A percentile compares a stretch with the other conserved stretches of the same genome.
Conservation (phyloP, 2,113 vertebrate genomes). For the Tylochromis polylepis region DNA sequence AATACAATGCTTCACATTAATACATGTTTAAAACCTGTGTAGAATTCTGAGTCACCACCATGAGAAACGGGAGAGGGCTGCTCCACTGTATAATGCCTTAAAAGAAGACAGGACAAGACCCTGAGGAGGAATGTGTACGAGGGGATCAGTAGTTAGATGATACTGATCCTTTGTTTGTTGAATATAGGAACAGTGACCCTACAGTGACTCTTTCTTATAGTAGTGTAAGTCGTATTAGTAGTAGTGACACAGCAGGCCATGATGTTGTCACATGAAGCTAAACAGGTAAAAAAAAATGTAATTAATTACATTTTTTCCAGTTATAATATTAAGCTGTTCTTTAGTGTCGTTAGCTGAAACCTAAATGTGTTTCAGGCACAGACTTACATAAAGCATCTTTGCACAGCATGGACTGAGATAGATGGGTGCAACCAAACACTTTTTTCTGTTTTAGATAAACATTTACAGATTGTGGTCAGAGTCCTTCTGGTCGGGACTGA, state of each 20-base stretch:
- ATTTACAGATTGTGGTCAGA: not conserved
- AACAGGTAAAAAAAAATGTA: not conserved
- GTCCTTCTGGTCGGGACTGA: not conserved
- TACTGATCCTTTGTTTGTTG: not conserved
- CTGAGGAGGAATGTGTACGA: not conserved
- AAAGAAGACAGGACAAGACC: not conserved
- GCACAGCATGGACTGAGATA: accelerated
- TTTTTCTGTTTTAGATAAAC: not conserved
- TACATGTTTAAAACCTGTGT: not conserved
- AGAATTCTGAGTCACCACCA: not conserved
- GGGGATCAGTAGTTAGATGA: accelerated
- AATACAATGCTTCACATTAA: not conserved
- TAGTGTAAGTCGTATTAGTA: not conserved
- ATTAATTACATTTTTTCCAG: not conserved
- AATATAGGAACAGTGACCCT: not conserved
- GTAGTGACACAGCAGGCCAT: not conserved
- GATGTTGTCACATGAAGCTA: not conserved
- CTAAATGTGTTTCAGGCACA: not conserved
- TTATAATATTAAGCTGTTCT: not conserved
- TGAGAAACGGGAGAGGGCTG: not conserved
- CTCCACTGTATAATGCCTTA: not conserved
- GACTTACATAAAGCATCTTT: not conserved
- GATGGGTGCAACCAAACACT: accelerated
- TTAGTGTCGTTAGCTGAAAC: not conserved
- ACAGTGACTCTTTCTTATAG: not conserved